These are phyloP conservation scores for Megaceryle alcyon DNA, from an alignment of 2,797 vertebrate species.

Conservation along the genomic window DNA sequence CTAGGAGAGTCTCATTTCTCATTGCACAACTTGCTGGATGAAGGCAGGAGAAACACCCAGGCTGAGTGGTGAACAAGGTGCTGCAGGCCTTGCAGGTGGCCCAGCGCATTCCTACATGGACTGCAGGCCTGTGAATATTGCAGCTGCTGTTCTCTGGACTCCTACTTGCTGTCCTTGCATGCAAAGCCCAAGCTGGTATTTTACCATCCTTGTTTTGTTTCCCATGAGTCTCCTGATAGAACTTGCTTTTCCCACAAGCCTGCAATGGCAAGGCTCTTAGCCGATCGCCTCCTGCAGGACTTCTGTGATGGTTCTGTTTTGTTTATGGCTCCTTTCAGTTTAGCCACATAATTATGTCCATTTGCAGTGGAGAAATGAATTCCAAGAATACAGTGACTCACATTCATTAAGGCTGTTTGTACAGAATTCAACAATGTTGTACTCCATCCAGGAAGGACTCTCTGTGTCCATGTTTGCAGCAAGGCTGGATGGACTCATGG, in stretches of 20 bases:
- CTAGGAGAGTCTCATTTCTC: background rate
- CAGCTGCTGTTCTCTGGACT: background rate
- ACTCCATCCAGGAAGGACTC: background rate
- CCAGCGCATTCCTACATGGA: accelerated
- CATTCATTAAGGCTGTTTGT: constrained; percentile 1
- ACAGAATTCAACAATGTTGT: background rate
- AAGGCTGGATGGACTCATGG: background rate
- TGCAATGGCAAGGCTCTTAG: accelerated
- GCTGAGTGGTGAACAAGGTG: background rate
- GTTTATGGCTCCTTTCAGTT: constrained; percentile 6
- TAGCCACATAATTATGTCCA: constrained; percentile 7
- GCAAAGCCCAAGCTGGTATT: background rate
- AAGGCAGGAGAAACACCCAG: background rate
- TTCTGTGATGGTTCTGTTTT: background rate
- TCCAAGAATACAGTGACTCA: constrained; percentile 49
- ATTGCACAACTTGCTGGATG: accelerated
- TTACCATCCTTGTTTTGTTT: background rate
- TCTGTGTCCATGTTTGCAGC: background rate
- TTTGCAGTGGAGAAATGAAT: background rate
- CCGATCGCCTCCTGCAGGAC: background rate
- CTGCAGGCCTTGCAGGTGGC: background rate
- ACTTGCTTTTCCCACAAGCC: background rate
- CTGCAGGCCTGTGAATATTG: background rate
- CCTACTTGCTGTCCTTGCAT: background rate
- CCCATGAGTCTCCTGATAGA: background rate